phyloP scores from a whole-genome alignment of 2,797 vertebrate genomes.

The Telmatherina bonti region DNA sequence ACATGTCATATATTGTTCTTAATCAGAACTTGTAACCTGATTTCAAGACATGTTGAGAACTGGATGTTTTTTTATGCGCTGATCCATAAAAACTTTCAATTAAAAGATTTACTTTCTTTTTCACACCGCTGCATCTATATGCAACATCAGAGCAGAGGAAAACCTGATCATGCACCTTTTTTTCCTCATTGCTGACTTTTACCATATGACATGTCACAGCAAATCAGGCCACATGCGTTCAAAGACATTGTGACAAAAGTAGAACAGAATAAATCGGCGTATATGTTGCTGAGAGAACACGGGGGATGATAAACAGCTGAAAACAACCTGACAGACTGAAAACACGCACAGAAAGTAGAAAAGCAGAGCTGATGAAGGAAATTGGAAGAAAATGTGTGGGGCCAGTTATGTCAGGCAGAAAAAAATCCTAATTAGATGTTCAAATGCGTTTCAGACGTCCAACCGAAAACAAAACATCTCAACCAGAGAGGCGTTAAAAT shows the following conservation, averaged over 20 bases:
- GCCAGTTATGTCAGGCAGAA: constrained; percentile 1
- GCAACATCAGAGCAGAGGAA: constrained; percentile 25
- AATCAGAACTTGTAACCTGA: background rate
- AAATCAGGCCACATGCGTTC: constrained; percentile 15
- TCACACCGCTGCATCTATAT: constrained; percentile 3
- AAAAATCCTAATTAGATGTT: constrained; percentile 28
- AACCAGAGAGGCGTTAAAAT: constrained; percentile 39
- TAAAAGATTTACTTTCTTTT: background rate
- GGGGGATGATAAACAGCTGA: constrained; percentile 31
- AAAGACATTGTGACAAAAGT: constrained; percentile 55
- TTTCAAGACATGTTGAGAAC: background rate
- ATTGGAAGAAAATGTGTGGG: constrained; percentile 1
- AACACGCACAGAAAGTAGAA: constrained; percentile 9
- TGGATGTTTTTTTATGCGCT: background rate
- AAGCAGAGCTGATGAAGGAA: constrained; percentile 16
- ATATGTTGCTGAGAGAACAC: constrained; percentile 27
- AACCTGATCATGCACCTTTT: constrained; percentile 31
- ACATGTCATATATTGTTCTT: background rate
- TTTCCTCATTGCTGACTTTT: constrained; percentile 54
- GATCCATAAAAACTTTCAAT: background rate
- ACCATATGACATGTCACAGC: constrained; percentile 51
- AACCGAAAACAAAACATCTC: constrained; percentile 19
- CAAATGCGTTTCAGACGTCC: constrained; percentile 20
- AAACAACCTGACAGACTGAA: constrained; percentile 26
- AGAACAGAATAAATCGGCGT: constrained; percentile 39